Conservation (phyloP, 1,140 invertebrate species). For the Cecropterus lyciades region DNA sequence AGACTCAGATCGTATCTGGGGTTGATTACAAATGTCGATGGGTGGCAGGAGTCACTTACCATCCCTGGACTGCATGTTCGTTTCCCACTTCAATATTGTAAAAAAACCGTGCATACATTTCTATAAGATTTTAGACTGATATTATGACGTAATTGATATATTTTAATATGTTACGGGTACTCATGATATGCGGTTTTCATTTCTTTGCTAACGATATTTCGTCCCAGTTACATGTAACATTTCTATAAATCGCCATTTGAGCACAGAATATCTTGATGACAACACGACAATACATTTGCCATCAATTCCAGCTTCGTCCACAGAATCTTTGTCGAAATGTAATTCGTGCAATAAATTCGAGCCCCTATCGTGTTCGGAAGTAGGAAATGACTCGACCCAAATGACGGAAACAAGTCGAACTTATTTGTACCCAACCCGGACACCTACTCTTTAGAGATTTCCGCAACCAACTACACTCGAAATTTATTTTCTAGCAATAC, state of each 20-base stretch:
- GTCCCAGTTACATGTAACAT: too few species aligned
- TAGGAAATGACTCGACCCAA: constrained; percentile 65
- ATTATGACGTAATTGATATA: too few species aligned
- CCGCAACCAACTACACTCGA: constrained; percentile 41
- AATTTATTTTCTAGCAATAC: constrained; percentile 32
- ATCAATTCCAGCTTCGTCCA: constrained; percentile 16
- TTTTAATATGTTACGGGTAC: too few species aligned
- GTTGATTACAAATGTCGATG: too few species aligned
- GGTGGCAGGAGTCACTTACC: too few species aligned
- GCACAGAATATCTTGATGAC: constrained; percentile 3
- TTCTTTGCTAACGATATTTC: too few species aligned
- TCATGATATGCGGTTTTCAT: too few species aligned
- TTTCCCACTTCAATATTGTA: too few species aligned
- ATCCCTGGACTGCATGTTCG: too few species aligned
- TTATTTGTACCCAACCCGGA: constrained; percentile 59
- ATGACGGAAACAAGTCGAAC: constrained; percentile 67
- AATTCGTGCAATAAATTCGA: constrained; percentile 54
- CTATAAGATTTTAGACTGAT: too few species aligned
- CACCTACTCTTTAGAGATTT: constrained; percentile 47
- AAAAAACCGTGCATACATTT: too few species aligned
- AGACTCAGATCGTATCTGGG: too few species aligned
- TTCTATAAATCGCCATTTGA: not conserved
- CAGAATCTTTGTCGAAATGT: constrained; percentile 32
- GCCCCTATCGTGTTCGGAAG: constrained; percentile 49
- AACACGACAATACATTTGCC: constrained; percentile 14